Evolutionary conservation across 2,888 invertebrate species (phyloP), one percentile per base, ranked within the genome.

Genomic region (Monopis laevigella): DNA sequence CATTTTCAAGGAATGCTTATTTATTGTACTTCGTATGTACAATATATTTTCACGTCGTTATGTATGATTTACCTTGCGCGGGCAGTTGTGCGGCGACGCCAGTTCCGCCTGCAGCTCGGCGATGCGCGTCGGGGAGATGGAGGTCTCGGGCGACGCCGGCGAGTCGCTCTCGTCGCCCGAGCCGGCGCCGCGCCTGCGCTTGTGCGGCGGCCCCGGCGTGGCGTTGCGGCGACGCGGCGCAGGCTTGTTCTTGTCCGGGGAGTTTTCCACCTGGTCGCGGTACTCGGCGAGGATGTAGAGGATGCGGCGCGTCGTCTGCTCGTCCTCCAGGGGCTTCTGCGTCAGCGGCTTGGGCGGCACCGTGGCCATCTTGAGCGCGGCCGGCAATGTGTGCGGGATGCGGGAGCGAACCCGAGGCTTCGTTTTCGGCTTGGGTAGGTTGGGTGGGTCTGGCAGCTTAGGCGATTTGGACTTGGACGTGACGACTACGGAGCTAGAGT

Each of bases 211-310:
- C 1, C 88, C 86, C 1, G 89, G 88, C 10, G 87, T 87, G 62
- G 90, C 89, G 0, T 89, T 86, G 41, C 91, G 80, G 50, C 91
- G 75, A 30, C 91, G 80, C 0, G 91, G 91, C 0, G 91, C 91
- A 0, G 91, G 91, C 62, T 90, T 91, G 59, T 91, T 89, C 56
- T 90, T 91, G 64, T 91, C 91, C 0, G 91, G 91, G 1, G 89
- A 90, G 55, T 90, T 91, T 50, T 90, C 82, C 30, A 91, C 75
- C 56, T 91, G 90, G 53, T 91, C 91, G 36, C 89, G 89, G 59
- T 91, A 91, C 56, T 91, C 89, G 1, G 90, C 90, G 38, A 91
- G 62, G 51, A 91, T 91, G 48, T 90, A 90, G 45, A 90, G 86
- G 52, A 91, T 91, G 49, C 90, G 80, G 56, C 90, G 90, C 0